Evolutionary conservation across 1,140 invertebrate genomes (phyloP).

Genomic region (Eupristina koningsbergeri): DNA sequence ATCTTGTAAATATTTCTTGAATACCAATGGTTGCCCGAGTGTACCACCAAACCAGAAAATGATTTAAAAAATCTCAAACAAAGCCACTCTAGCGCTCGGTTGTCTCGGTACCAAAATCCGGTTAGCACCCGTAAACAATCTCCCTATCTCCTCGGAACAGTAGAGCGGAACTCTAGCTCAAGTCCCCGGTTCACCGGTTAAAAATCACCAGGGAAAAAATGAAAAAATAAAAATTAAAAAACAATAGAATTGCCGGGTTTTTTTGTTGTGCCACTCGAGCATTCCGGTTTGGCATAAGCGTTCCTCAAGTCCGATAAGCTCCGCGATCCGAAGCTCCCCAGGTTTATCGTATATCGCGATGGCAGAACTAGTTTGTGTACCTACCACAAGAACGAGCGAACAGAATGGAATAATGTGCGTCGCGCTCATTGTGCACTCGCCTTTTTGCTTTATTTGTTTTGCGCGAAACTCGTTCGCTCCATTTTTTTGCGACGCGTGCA

Average conservation of each 20-base stretch:
- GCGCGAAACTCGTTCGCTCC: constrained; percentile 23
- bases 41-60: too few relatives aligned
- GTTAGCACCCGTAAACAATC: not conserved
- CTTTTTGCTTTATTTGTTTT: not conserved
- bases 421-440: constrained; percentile 10
- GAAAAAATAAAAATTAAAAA: not conserved
- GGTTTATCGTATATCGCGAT: constrained; percentile 15
- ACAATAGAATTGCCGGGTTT: not conserved
- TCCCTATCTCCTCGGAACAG: not conserved
- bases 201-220: not conserved
- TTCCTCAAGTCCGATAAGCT: constrained; percentile 4
- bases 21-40: too few relatives aligned
- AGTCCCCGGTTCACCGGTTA: not conserved
- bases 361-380: constrained; percentile 23
- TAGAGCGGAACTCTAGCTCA: not conserved
- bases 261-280: not conserved
- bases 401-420: constrained; percentile 26
- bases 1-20: too few relatives aligned
- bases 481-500: not conserved
- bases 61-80: too few relatives aligned
- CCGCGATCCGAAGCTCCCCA: constrained; percentile 18
- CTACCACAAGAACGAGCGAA: constrained; percentile 13
- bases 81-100: not conserved
- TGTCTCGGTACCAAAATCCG: not conserved
- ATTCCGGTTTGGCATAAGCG: constrained; percentile 30